phyloP scores from a whole-genome alignment of 1,140 invertebrate genomes.

The Mercenaria mercenaria region DNA sequence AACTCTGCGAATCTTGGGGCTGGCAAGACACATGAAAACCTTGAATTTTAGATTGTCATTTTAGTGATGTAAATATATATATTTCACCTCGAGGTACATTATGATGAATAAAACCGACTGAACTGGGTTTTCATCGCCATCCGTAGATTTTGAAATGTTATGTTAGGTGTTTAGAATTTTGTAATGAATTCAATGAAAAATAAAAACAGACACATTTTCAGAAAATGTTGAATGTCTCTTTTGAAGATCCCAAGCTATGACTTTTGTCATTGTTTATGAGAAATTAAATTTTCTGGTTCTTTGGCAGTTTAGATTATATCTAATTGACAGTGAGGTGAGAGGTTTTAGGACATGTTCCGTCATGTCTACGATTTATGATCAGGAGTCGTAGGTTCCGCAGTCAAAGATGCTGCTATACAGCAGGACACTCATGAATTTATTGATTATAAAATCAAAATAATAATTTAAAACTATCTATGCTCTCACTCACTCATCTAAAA shows the following conservation, averaged over 20 bases:
- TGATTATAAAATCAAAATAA: constrained; percentile 23
- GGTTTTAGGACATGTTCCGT: neutral
- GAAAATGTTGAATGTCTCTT: neutral
- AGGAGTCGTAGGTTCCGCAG: no score
- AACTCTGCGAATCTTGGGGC: no score
- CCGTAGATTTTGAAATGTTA: no score
- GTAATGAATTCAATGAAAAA: neutral
- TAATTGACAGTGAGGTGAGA: neutral
- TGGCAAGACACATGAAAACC: no score
- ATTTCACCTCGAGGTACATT: no score
- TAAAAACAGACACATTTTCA: neutral
- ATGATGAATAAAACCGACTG: no score
- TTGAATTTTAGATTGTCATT: no score
- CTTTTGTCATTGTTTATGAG: neutral
- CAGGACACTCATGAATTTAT: neutral
- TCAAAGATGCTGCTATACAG: neutral
- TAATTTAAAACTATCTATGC: constrained; percentile 33
- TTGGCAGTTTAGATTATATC: constrained; percentile 14
- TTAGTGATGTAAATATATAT: no score
- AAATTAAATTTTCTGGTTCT: neutral
- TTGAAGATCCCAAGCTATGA: constrained; percentile 7
- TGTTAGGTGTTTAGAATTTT: no score
- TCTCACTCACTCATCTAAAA: constrained; percentile 40
- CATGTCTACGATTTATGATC: neutral
- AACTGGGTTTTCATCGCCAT: no score